These are phyloP conservation scores for Caretta caretta DNA, from an alignment of 2,113 vertebrate species.

Conservation along the genomic window DNA sequence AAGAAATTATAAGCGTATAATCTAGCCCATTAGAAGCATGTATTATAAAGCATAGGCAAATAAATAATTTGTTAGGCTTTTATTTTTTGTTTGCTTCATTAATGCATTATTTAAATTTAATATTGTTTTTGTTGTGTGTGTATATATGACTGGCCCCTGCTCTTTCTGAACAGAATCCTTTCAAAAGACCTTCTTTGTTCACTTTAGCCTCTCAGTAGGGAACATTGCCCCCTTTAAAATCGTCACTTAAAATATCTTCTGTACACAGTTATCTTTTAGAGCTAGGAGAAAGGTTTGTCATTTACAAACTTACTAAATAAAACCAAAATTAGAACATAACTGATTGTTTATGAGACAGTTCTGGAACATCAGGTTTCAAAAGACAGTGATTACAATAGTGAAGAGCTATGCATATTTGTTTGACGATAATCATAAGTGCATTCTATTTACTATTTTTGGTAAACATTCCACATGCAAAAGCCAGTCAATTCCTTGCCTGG, in stretches of 20 bases:
- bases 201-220: not conserved
- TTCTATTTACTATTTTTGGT: not conserved
- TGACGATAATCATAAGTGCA: not conserved
- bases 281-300: not conserved
- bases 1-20: not conserved
- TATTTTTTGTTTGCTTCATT: not conserved
- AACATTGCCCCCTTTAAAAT: not conserved
- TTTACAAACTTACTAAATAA: not conserved
- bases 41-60: not conserved
- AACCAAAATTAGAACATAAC: not conserved
- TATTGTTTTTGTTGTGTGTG: not conserved
- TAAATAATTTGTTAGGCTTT: not conserved
- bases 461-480: not conserved
- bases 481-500: not conserved
- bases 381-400: not conserved
- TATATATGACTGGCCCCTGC: not conserved
- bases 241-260: not conserved
- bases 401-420: not conserved
- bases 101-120: not conserved
- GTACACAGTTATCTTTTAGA: not conserved
- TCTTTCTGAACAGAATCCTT: not conserved
- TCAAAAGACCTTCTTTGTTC: not conserved
- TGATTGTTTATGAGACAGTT: not conserved
- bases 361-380: not conserved
- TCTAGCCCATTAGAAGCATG: not conserved